Evolutionary conservation across 2,113 vertebrate species (phyloP), one percentile per base, ranked within the genome.

Genomic region (Tursiops truncatus): DNA sequence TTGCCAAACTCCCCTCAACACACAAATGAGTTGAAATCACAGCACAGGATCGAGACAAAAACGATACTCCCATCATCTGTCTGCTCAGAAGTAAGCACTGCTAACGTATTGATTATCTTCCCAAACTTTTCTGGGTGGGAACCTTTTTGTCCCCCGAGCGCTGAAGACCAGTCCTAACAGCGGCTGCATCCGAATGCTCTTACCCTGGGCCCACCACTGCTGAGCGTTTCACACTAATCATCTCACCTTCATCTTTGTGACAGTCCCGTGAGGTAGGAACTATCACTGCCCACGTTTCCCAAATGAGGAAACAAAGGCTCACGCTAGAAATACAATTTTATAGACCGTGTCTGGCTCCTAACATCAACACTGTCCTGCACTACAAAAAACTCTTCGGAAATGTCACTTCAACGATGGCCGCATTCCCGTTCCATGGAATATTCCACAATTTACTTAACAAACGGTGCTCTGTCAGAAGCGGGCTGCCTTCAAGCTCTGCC

Each of bases 191-290:
- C 33, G n/a, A 80, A 91, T 3, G 33, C 17, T 18, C n/a, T 17
- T 5, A 5, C 63, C 44, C 73, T 33, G 76, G 17, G 47, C n/a
- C 44, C 89, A 8, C 3, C 74, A 13, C 33, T 6, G 7, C 65
- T 26, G 15, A 23, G 21, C 8, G 0, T 62, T 3, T 23, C 89
- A 10, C 15, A 3, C 0, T 0, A n/a, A 31, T 25, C 33, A 0
- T 10, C n/a, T 36, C 41, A 6, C 26, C 63, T 73, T 28, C 14
- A 10, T 1, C 77, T 38, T 23, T 36, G 20, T n/a, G 23, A 58
- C 44, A 28, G 11, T 23, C 73, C 82, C 25, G 21, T 21, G 56
- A 58, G 38, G 25, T 3, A 20, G 53, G 31, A 74, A 44, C 50
- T 2, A 26, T 36, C 17, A 25, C 18, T 50, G 9, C 36, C 36